A percentile compares a stretch with the other conserved stretches of the same genome.
phyloP scores from a whole-genome alignment of 2,113 vertebrate genomes.

The Mormoops blainvillei region DNA sequence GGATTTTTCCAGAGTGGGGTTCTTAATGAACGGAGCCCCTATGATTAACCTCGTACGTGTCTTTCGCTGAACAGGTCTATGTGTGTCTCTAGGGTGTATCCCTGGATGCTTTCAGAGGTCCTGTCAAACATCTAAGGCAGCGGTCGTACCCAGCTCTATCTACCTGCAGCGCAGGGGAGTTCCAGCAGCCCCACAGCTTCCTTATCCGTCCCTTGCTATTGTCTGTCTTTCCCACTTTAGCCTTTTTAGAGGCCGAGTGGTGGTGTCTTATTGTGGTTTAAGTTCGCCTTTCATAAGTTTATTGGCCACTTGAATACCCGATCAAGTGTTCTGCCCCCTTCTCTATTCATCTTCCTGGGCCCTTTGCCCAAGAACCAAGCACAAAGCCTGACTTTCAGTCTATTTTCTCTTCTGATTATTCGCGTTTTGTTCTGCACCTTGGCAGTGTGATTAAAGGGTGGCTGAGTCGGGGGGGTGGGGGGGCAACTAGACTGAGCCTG shows the following conservation, averaged over 20 bases:
- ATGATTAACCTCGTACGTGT: neutral
- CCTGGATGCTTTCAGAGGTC: neutral
- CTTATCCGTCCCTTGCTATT: accelerated
- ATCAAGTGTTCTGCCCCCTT: neutral
- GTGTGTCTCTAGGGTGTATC: neutral
- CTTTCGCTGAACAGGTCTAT: neutral
- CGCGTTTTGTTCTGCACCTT: neutral
- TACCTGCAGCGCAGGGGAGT: accelerated
- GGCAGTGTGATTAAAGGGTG: neutral
- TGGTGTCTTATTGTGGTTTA: neutral
- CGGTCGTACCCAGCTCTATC: too few species aligned
- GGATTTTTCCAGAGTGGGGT: neutral
- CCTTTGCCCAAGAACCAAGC: neutral
- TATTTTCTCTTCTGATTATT: neutral
- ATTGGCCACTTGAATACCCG: neutral
- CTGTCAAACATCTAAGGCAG: neutral
- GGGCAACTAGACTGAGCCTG: neutral
- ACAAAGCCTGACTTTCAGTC: neutral
- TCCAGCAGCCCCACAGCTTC: neutral
- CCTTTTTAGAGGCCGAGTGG: neutral
- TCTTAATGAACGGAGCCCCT: neutral
- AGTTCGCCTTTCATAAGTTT: neutral
- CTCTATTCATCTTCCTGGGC: neutral
- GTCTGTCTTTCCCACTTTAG: neutral
- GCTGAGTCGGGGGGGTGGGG: too few species aligned